Evolutionary conservation across 92 coral and sea anemone genomes (phyloP).

Genomic region (Pocillopora meandrina): DNA sequence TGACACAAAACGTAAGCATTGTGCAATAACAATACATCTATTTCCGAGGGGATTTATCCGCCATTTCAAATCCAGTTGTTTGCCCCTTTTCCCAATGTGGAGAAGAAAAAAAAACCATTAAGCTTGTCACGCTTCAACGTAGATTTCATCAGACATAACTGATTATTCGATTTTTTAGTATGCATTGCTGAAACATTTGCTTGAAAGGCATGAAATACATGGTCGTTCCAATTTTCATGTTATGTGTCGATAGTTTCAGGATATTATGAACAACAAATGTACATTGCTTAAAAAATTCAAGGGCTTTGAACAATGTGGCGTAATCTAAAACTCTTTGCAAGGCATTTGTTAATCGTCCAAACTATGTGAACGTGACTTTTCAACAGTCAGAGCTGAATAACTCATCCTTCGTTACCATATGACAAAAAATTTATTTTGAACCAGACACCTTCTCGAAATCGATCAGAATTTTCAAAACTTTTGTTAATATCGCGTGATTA

Average conservation of each 20-base stretch:
- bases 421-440: neutral
- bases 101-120: neutral
- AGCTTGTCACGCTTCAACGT: neutral
- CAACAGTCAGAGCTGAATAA: neutral
- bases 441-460: neutral
- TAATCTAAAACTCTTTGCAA: neutral
- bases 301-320: neutral
- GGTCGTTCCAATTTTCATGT: neutral
- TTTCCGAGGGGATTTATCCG: too few relatives aligned
- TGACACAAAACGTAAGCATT: too few relatives aligned
- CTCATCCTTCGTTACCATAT: neutral
- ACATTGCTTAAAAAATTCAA: neutral
- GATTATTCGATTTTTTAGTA: neutral
- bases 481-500: too few relatives aligned
- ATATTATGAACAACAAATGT: neutral
- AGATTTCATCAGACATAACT: neutral
- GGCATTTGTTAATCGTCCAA: neutral
- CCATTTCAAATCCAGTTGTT: too few relatives aligned
- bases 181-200: neutral
- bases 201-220: neutral
- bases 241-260: neutral
- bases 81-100: too few relatives aligned
- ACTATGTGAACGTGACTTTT: conserved; percentile 19
- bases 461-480: neutral
- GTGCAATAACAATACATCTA: too few relatives aligned